A percentile compares a stretch with the other conserved stretches of the same genome.
Evolutionary conservation across 2,888 invertebrate species (phyloP).

Genomic region (Mythimna pallens): DNA sequence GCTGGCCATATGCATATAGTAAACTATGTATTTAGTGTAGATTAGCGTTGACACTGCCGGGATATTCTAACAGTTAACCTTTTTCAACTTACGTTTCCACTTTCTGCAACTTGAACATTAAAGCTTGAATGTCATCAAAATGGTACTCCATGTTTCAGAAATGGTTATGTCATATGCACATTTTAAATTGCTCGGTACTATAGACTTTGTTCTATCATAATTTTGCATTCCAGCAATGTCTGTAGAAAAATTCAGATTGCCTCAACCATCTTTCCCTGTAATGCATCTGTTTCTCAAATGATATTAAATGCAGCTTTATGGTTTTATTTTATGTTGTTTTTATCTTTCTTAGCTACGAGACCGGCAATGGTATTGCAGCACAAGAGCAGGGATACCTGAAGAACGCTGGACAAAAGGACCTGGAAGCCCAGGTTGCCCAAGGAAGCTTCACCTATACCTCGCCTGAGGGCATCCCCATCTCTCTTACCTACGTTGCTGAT

Average conservation of each 20-base stretch:
- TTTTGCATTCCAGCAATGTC: neutral
- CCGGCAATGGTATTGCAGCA: constrained; percentile 93
- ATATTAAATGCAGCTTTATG: neutral
- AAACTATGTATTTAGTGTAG: constrained; percentile 9
- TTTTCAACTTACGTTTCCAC: constrained; percentile 17
- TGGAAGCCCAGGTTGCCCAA: constrained; percentile 92
- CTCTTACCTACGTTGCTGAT: constrained; percentile 93
- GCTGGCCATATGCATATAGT: constrained; percentile 2
- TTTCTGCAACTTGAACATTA: constrained; percentile 32
- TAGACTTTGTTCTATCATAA: neutral
- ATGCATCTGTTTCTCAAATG: neutral
- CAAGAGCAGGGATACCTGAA: constrained; percentile 93
- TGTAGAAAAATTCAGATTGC: neutral
- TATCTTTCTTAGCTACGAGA: constrained; percentile 91
- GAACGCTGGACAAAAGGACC: constrained; percentile 92
- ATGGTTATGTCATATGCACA: constrained; percentile 2
- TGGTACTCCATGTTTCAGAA: constrained; percentile 1
- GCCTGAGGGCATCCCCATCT: constrained; percentile 93
- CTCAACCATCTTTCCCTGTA: neutral
- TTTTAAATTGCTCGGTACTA: neutral
- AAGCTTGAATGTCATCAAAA: constrained; percentile 14
- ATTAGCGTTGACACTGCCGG: constrained; percentile 4
- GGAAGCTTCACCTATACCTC: constrained; percentile 93
- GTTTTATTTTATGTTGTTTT: neutral
- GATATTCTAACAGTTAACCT: constrained; percentile 28